These are phyloP conservation scores for Babyrousa celebensis DNA, from an alignment of 2,797 vertebrate species.

Conservation along the genomic window DNA sequence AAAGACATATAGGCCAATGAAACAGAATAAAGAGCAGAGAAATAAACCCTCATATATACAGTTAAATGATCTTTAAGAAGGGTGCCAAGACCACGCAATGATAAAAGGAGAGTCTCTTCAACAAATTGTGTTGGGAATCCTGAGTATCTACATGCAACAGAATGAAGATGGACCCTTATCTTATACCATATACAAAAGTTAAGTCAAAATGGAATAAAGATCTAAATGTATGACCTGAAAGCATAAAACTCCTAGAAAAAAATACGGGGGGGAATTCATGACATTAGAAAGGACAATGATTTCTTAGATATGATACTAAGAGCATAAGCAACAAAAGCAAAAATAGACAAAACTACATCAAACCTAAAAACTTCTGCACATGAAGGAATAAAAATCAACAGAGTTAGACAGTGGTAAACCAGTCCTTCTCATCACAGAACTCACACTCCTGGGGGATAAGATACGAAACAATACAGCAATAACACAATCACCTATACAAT, in stretches of 20 bases:
- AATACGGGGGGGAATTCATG: background rate
- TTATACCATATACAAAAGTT: conserved; percentile 26
- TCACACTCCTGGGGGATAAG: background rate
- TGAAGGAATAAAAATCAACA: background rate
- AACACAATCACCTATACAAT: background rate
- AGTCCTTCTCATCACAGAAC: background rate
- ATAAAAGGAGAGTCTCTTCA: background rate
- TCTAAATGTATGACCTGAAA: background rate
- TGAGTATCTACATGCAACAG: background rate
- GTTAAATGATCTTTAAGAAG: background rate
- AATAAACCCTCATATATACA: background rate
- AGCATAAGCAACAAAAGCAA: conserved; percentile 22
- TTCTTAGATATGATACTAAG: background rate
- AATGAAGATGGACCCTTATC: background rate
- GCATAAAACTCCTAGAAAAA: conserved; percentile 6
- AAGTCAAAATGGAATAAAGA: conserved; percentile 1
- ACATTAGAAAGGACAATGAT: background rate
- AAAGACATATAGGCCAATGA: background rate
- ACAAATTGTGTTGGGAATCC: background rate
- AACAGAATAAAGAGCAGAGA: background rate
- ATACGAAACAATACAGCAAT: background rate
- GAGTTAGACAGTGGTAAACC: background rate
- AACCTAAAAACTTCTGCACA: background rate
- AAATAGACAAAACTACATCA: background rate
- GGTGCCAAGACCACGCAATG: background rate